Evolutionary conservation across 2,797 vertebrate species (phyloP), one percentile per base, ranked within the genome.

Genomic region (Salarias fasciatus): DNA sequence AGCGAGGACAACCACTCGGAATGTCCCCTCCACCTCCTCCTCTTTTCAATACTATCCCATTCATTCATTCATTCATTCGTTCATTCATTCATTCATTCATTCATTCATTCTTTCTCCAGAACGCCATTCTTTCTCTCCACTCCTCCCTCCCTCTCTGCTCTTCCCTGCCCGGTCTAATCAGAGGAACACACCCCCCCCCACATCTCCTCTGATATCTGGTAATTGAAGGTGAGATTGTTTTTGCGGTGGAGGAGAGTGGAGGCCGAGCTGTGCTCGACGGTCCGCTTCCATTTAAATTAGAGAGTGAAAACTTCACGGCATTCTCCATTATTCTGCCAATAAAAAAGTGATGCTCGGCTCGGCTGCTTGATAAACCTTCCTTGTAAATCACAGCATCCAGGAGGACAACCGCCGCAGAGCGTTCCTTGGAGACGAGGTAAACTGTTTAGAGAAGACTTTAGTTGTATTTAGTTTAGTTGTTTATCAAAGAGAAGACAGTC

Each of bases 11-110:
- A 40, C 60, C 50, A 5, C 47, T 68, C 63, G 63, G 72, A 81
- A 73, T 79, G 72, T 82, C 31, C 66, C 44, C 53, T 46, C 13
- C 63, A 9, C 63, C 65, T 28, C 71, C 66, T 51, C 67, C 69
- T 63, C 78, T 77, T 83, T 85, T 87, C 77, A 84, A 77, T 87
- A 79, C 75, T 75, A 83, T 80, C 62, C 76, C 70, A 69, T 82
- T 82, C 30, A 4, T 31, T 31, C 30, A 31, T 31, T 31, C n/a
- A n/a, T n/a, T n/a, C n/a, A n/a, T n/a, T n/a, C n/a, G 31, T 8
- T 31, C 79, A 85, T 80, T 79, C 52, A 59, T 10, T 69, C 38
- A 31, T 8, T 8, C 77, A 83, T 74, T 81, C 71, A 45, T 58
- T 71, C 57, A 50, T 62, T 42, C 54, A 57, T 79, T 77, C 72